These are phyloP conservation scores for Cremastinae sp. DNA, from an alignment of 2,888 invertebrate genomes.

Conservation along the genomic window DNA sequence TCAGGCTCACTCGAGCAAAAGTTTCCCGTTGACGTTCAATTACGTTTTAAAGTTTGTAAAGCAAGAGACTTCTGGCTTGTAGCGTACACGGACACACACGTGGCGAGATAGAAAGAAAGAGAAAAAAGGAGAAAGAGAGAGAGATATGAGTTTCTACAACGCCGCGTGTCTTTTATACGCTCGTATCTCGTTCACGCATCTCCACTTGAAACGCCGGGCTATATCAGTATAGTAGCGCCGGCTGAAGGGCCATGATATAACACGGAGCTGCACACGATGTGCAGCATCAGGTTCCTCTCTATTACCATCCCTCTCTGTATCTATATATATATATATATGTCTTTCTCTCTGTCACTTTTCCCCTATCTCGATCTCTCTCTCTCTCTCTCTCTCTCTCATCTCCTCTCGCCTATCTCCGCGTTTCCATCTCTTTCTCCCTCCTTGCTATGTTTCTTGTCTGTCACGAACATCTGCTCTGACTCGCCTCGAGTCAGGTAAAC, in stretches of 20 bases:
- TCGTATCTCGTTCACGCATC: slow-evolving; percentile 76
- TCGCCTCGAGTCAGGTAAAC: slow-evolving; percentile 61
- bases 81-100: slow-evolving; percentile 9
- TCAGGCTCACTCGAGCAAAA: slow-evolving; percentile 51
- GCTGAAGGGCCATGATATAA: slow-evolving; percentile 66
- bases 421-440: not conserved
- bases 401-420: slow-evolving; percentile 1
- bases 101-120: slow-evolving; percentile 12
- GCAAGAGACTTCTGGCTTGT: slow-evolving; percentile 65
- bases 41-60: slow-evolving; percentile 74
- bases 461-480: slow-evolving; percentile 62
- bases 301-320: slow-evolving; percentile 24
- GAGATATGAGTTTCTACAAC: slow-evolving; percentile 46
- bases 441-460: slow-evolving; percentile 59
- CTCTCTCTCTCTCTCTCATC: slow-evolving; percentile 14
- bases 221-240: slow-evolving; percentile 40
- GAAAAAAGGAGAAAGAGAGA: slow-evolving; percentile 30
- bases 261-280: slow-evolving; percentile 55
- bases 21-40: slow-evolving; percentile 75
- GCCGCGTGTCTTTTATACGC: slow-evolving; percentile 73
- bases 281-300: slow-evolving; percentile 34
- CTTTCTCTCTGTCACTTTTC: not conserved
- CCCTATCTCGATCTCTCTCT: not conserved
- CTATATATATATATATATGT: too few species aligned
- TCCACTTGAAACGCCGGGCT: slow-evolving; percentile 60